phyloP scores from a whole-genome alignment of 2,888 invertebrate species.

The Drosophila affinis region DNA sequence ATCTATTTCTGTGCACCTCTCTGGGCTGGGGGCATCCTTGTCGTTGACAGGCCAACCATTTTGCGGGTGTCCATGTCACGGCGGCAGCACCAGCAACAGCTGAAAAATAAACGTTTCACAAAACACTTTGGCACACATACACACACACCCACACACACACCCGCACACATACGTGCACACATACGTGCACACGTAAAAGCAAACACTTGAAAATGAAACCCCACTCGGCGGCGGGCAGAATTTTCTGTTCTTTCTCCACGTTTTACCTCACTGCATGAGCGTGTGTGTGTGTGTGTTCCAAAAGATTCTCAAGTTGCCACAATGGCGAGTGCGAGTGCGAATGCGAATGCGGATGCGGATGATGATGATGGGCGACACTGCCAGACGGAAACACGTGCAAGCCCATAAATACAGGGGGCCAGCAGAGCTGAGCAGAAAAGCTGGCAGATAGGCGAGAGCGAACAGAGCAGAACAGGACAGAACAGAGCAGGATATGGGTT shows the following conservation, averaged over 20 bases:
- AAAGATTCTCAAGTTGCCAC: constrained; percentile 59
- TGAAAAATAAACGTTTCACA: constrained; percentile 53
- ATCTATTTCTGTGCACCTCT: neutral
- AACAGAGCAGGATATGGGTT: neutral
- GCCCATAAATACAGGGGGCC: constrained; percentile 50
- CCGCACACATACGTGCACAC: constrained; percentile 6
- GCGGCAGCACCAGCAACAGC: constrained; percentile 37
- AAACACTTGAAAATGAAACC: constrained; percentile 65
- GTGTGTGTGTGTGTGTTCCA: neutral
- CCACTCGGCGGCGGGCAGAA: constrained; percentile 48
- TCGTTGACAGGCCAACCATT: constrained; percentile 47
- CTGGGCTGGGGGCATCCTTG: constrained; percentile 27
- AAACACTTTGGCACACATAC: constrained; percentile 7
- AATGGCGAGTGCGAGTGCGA: constrained; percentile 29
- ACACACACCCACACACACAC: constrained; percentile 8
- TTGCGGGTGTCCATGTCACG: constrained; percentile 46
- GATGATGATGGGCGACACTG: constrained; percentile 47
- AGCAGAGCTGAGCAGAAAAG: neutral
- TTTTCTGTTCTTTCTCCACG: constrained; percentile 23
- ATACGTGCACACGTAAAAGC: constrained; percentile 35
- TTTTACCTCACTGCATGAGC: neutral
- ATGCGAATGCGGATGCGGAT: constrained; percentile 11
- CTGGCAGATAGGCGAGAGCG: neutral
- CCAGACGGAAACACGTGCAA: constrained; percentile 61
- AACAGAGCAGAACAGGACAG: neutral